Conservation (phyloP, 2,888 invertebrate species). For the Microdon myrmicae region DNA sequence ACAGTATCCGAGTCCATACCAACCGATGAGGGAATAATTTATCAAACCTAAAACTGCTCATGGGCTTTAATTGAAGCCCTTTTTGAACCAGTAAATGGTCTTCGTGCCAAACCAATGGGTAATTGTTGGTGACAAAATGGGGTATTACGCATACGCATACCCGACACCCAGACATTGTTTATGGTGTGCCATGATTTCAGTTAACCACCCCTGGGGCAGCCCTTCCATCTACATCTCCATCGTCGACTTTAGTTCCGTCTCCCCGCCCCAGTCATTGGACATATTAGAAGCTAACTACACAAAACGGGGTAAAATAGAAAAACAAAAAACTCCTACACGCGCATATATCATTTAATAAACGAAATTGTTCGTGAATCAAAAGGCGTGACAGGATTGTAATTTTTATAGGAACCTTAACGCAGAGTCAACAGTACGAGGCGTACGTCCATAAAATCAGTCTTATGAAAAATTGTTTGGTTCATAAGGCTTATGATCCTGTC, state of each 20-base stretch:
- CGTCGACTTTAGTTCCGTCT: no score
- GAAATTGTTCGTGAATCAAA: constrained; percentile 47
- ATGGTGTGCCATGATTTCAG: constrained; percentile 41
- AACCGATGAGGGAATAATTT: neutral
- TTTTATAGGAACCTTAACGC: constrained; percentile 51
- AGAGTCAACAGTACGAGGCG: constrained; percentile 45
- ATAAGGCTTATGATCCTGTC: no score
- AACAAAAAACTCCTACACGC: neutral
- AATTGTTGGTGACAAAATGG: constrained; percentile 44
- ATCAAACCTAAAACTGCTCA: constrained; percentile 6
- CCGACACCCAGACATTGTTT: no score
- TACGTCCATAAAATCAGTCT: constrained; percentile 51
- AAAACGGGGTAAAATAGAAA: constrained; percentile 4
- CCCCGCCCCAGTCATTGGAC: no score
- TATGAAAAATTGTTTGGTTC: no score
- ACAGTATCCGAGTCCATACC: neutral
- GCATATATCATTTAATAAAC: constrained; percentile 40
- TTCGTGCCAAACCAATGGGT: constrained; percentile 34
- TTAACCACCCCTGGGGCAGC: constrained; percentile 17
- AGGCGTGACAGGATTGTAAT: constrained; percentile 50
- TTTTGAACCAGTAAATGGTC: neutral
- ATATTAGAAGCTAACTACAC: no score
- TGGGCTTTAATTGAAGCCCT: neutral
- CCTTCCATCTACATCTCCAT: no score
- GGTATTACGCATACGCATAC: constrained; percentile 38